phyloP scores from a whole-genome alignment of 1,140 invertebrate species.

The Uloborus diversus region DNA sequence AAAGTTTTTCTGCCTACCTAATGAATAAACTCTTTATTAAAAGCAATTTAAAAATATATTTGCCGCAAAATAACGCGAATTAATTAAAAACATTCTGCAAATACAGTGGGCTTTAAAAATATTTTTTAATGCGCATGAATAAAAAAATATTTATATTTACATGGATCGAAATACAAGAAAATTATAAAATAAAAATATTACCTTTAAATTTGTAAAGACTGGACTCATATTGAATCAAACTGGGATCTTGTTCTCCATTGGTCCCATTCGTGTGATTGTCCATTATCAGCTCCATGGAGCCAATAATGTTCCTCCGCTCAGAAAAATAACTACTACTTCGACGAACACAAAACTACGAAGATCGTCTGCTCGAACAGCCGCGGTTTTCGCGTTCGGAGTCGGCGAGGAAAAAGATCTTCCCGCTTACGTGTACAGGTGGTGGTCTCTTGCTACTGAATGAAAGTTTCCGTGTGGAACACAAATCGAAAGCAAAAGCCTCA shows the following conservation, averaged over 20 bases:
- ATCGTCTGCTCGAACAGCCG: not conserved
- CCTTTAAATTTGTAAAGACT: conserved; percentile 58
- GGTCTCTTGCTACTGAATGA: not conserved
- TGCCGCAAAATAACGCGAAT: too few relatives aligned
- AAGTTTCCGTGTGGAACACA: conserved; percentile 17
- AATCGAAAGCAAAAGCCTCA: too few relatives aligned
- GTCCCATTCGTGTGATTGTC: conserved; percentile 41
- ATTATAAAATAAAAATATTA: conserved; percentile 29
- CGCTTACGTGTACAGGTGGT: conserved; percentile 48
- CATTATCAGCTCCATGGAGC: conserved; percentile 49
- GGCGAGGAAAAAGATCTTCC: not conserved
- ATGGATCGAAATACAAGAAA: too few relatives aligned
- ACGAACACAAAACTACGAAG: not conserved
- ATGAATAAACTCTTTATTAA: too few relatives aligned
- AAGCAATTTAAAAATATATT: too few relatives aligned
- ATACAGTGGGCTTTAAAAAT: too few relatives aligned
- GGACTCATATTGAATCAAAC: conserved; percentile 55
- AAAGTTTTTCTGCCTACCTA: too few relatives aligned
- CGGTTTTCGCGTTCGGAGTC: not conserved
- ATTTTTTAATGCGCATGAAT: too few relatives aligned
- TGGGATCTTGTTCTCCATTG: conserved; percentile 51
- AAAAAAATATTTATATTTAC: too few relatives aligned
- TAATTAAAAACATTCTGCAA: too few relatives aligned
- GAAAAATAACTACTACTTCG: not conserved
- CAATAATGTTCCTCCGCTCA: not conserved